Evolutionary conservation across 2,888 invertebrate species (phyloP), one percentile per base, ranked within the genome.

Genomic region (Drosophila affinis): DNA sequence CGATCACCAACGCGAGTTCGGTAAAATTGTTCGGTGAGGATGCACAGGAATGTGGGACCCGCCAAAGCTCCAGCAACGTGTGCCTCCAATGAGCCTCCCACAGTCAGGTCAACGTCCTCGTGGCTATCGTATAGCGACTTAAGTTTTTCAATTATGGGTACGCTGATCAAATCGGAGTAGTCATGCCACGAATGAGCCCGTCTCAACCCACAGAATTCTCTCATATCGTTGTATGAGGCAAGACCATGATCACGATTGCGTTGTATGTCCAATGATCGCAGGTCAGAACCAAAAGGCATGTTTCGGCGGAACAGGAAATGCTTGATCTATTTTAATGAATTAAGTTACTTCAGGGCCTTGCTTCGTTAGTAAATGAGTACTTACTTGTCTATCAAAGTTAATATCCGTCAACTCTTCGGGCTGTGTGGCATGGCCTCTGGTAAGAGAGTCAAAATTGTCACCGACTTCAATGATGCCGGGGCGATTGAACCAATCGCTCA

Each of bases 31-130:
- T 96, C 96, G 0, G 96, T 96, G 5, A 98, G 92, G 76, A 98
- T 96, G 90, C 98, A 98, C 3, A 97, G 93, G 93, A 96, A 97
- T 0, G 98, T 97, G 1, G 98, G 98, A 0, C 98, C 98, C 0
- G 96, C 94, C 53, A 96, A 93, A 0, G 97, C 95, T 0, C 96
- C 97, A 0, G 94, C 94, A 1, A 97, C 95, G 65, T 95, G 95
- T 1, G 92, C 92, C 91, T 98, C 98, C 57, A 97, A 90, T 0
- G 97, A 95, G 0, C 96, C 98, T 1, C 96, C 98, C 9, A 97
- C 96, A 14, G 96, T 96, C 62, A 98, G 91, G 81, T 98, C 98
- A 1, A 98, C 96, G 91, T 98, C 98, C 61, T 96, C 95, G 0
- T 95, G 95, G 52, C 93, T 93, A 69, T 94, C 94, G 92, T 97